Percentiles rank a stretch among this genome's conserved stretches.
Evolutionary conservation across 1,140 invertebrate genomes (phyloP).

Genomic region (Belonocnema kinseyi): DNA sequence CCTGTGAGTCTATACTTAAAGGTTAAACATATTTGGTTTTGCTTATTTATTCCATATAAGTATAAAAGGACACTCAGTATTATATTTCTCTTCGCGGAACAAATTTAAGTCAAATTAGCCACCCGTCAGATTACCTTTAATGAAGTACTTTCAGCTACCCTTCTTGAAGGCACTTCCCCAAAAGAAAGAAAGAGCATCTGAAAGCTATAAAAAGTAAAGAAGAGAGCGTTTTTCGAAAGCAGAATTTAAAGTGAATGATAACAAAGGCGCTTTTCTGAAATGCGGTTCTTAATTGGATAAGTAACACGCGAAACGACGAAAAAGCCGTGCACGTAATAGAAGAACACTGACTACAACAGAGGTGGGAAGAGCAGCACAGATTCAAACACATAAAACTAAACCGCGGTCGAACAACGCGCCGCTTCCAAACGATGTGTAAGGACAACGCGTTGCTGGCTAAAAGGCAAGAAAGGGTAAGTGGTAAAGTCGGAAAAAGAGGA

Average conservation of each 20-base stretch:
- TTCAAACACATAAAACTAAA: slow-evolving; percentile 44
- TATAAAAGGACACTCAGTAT: too few relatives aligned
- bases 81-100: too few relatives aligned
- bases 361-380: slow-evolving; percentile 34
- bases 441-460: slow-evolving; percentile 32
- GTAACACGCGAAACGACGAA: slow-evolving; percentile 11
- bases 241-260: background rate
- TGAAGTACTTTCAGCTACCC: too few relatives aligned
- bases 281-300: slow-evolving; percentile 40
- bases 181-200: background rate
- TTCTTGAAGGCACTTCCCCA: background rate
- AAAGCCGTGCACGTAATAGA: slow-evolving; percentile 34
- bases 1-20: too few relatives aligned
- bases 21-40: too few relatives aligned
- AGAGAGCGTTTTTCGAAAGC: background rate
- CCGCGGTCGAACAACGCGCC: slow-evolving; percentile 35
- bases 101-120: too few relatives aligned
- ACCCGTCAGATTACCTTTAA: too few relatives aligned
- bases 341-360: slow-evolving; percentile 7
- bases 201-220: background rate
- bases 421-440: slow-evolving; percentile 37
- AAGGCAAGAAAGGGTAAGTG: slow-evolving; percentile 36
- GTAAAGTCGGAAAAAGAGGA: slow-evolving; percentile 30
- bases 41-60: too few relatives aligned
- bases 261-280: slow-evolving; percentile 33